Base-by-base conservation (phyloP, 2,888 invertebrate genomes). In the Caradrina clavipalpis region DNA sequence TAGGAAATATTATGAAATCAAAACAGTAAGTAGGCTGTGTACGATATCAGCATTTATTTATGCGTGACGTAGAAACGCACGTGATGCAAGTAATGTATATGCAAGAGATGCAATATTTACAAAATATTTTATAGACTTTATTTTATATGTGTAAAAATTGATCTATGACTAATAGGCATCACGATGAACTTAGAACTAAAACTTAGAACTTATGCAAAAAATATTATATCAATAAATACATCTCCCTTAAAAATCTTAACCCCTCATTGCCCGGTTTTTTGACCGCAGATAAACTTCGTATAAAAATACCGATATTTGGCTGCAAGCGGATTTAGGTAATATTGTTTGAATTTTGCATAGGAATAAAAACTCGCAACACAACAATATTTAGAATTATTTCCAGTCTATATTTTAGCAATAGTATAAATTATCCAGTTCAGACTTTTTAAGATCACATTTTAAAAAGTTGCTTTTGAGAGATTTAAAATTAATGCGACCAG, bases 51-150 rank as follows among this genome's bases (percentile, higher is more conserved):
- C 77, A 73, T 42, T 50, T 49, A 59, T 70, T 21, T 35, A 54
- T 64, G 50, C 4, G 47, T 78, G 62, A 73, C 53, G 51, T 77
- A 10, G 21, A 49, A 78, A 62, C 45, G 63, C 78, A 77, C 77
- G 59, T 69, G 58, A 26, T 22, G n/a, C 42, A 21, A 45, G 50
- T 35, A 19, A 56, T 35, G 17, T 65, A 66, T 64, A 63, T 73
- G 73, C 73, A 17, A 39, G 1, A 35, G 31, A 17, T 19, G 65
- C 73, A 64, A 53, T 26, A 3, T 21, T 8, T 7, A 22, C 10
- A 19, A 39, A 47, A 54, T 54, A 54, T 15, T 3, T 51, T 53
- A 39, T 39, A 45, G 26, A 26, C 15, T 26, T 3, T 17, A 45
- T 45, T 5, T 39, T 39, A 3, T 45, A 35, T 51, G 13, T 10